Evolutionary conservation across 2,113 vertebrate genomes (phyloP), one percentile per base, ranked within the genome.

Genomic region (Cephalopholis sonnerati): DNA sequence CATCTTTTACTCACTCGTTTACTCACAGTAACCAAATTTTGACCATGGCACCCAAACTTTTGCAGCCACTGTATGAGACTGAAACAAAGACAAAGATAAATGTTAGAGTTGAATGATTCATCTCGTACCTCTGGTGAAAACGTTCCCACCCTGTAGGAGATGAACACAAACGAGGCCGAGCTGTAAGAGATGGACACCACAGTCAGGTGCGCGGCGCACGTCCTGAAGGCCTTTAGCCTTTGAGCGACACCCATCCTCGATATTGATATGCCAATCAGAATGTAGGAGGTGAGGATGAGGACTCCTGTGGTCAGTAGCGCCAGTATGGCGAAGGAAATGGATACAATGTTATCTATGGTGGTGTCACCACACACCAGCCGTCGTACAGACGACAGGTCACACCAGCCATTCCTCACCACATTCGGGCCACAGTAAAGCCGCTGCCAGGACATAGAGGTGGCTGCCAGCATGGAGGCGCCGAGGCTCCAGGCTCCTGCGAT

Each of bases 401-500:
- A 91, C 74, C 88, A 91, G 61, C 78, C 73, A 24, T 91, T 82
- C 15, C 24, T 73, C 51, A 92, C 79, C 7, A 81, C 39, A 29
- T 88, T 92, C 0, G 87, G 64, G 24, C 84, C 72, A 1, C 92
- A 93, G 55, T 83, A 93, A 0, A 64, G 59, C 25, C 54, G 39
- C 51, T 5, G 50, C 36, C 67, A 65, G 3, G 74, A 6, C 54
- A 87, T 67, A 25, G 72, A 4, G 13, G 61, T 7, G 24, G 67
- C 0, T 0, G 79, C 69, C 3, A 88, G n/a, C 0, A 86, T 69
- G 41, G 39, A 77, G 46, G 90, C 50, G 22, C 77, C 71, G 0
- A 93, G 92, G 0, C 79, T 73, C 93, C 94, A 95, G 2, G 93
- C 91, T 48, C 85, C 91, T 25, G 82, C 59, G 3, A 93, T 61